Percentiles rank a stretch among this genome's conserved stretches.
Evolutionary conservation across 2,888 invertebrate species (phyloP).

Genomic region (Tridacna crocea): DNA sequence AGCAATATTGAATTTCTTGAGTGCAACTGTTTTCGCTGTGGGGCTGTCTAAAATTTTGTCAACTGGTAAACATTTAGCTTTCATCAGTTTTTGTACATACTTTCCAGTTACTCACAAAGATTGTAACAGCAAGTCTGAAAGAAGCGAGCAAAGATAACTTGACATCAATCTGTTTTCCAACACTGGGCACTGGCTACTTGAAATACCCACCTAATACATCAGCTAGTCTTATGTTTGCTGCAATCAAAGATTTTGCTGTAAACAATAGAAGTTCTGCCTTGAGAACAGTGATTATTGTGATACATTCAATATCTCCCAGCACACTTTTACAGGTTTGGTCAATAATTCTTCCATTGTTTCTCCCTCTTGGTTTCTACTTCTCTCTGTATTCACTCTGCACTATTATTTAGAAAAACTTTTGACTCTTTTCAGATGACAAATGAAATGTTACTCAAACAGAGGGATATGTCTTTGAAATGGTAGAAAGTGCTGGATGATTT

Average conservation of each 20-base stretch:
- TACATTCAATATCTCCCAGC: constrained; percentile 40
- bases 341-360: too few species aligned
- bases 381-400: too few species aligned
- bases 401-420: too few species aligned
- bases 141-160: constrained; percentile 36
- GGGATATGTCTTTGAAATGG: too few species aligned
- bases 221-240: constrained; percentile 64
- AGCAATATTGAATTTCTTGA: too few species aligned
- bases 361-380: too few species aligned
- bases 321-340: neutral
- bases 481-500: too few species aligned
- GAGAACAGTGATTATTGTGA: constrained; percentile 61
- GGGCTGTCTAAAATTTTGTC: too few species aligned
- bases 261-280: constrained; percentile 48
- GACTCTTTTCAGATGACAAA: too few species aligned
- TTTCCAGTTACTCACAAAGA: neutral
- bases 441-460: too few species aligned
- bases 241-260: constrained; percentile 57
- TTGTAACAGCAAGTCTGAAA: neutral
- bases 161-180: constrained; percentile 70
- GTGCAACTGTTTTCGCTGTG: too few species aligned
- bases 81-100: neutral
- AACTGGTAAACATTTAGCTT: too few species aligned
- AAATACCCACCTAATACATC: constrained; percentile 61
- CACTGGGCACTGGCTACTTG: constrained; percentile 73